Conservation (phyloP, 2,797 vertebrate species). For the Apogon hyalosoma region DNA sequence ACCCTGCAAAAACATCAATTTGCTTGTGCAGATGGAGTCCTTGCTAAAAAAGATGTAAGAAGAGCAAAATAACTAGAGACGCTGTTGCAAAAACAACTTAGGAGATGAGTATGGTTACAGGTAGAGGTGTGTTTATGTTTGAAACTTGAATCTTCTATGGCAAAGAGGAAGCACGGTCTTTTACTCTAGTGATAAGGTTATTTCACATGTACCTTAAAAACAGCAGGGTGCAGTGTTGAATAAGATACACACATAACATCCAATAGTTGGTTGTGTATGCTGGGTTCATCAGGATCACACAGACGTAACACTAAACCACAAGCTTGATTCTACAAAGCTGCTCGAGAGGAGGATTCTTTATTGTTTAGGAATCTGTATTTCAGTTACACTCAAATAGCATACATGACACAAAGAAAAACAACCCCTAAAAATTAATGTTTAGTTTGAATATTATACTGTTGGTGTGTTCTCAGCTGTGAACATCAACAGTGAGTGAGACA, state of each 20-base stretch:
- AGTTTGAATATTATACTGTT: conserved; percentile 15
- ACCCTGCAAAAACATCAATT: no score
- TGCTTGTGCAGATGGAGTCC: conserved; percentile 1
- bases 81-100: conserved; percentile 25
- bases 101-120: conserved; percentile 48
- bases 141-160: conserved; percentile 37
- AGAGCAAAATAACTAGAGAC: conserved; percentile 32
- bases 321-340: not conserved
- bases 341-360: not conserved
- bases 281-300: not conserved
- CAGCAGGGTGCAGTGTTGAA: not conserved
- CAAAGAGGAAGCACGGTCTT: conserved; percentile 12
- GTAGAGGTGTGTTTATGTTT: conserved; percentile 26
- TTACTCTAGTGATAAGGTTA: conserved; percentile 11
- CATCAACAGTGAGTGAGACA: conserved; percentile 5
- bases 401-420: conserved; percentile 11
- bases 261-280: not conserved
- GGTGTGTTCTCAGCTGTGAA: not conserved
- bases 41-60: not conserved
- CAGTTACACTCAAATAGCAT: conserved; percentile 35
- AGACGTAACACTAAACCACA: not conserved
- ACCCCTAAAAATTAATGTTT: conserved; percentile 31
- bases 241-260: conserved; percentile 4
- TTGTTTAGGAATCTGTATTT: not conserved
- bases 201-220: conserved; percentile 20